Percentiles rank a stretch among this genome's conserved stretches.
phyloP scores from a whole-genome alignment of 2,113 vertebrate genomes.

The Prolemur simus region DNA sequence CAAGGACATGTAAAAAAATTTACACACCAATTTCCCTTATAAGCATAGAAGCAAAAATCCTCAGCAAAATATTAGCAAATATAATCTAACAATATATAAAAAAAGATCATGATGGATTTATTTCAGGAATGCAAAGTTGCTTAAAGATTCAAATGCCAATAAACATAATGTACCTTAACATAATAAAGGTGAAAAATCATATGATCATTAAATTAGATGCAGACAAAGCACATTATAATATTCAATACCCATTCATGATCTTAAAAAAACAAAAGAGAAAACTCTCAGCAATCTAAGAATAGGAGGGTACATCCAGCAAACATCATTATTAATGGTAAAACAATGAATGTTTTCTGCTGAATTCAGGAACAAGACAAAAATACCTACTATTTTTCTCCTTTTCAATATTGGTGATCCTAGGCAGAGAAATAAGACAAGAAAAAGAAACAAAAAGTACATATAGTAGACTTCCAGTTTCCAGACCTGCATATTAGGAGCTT shows the following conservation, averaged over 20 bases:
- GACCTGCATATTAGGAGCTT: background rate
- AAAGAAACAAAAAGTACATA: background rate
- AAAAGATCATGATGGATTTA: background rate
- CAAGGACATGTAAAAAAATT: background rate
- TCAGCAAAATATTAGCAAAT: background rate
- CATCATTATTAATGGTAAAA: constrained; percentile 3
- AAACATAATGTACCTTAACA: background rate
- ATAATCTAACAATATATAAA: background rate
- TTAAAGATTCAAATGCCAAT: background rate
- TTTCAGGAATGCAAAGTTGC: background rate
- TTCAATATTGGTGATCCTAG: background rate
- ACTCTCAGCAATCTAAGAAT: background rate
- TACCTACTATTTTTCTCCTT: background rate
- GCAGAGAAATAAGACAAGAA: background rate
- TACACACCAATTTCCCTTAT: background rate
- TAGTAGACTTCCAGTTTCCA: background rate
- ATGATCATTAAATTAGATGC: background rate
- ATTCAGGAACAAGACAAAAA: background rate
- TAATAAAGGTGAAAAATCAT: background rate
- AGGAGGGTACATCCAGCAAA: background rate
- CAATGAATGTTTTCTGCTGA: background rate
- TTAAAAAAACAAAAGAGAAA: background rate
- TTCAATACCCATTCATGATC: background rate
- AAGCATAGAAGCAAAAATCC: background rate
- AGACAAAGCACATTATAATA: background rate